These are phyloP conservation scores for Idaea aversata DNA, from an alignment of 2,888 invertebrate genomes.

Conservation along the genomic window DNA sequence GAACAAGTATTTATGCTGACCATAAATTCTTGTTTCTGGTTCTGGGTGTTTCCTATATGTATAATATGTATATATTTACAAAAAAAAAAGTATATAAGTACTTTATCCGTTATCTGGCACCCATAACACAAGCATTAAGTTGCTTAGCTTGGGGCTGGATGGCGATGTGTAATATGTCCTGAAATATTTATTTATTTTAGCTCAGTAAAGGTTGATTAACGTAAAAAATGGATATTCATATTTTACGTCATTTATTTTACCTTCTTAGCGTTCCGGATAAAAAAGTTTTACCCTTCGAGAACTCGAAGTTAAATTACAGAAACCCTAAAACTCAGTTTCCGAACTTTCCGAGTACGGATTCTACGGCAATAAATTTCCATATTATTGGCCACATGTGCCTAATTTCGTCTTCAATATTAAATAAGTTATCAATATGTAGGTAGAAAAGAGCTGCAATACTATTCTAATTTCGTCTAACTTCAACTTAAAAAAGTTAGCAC, in stretches of 20 bases:
- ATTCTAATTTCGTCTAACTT: not conserved
- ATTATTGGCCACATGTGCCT: not conserved
- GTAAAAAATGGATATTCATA: not conserved
- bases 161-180: too few species aligned
- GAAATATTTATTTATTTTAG: too few species aligned
- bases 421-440: not conserved
- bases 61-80: too few species aligned
- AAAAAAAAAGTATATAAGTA: too few species aligned
- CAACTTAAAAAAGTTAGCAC: not conserved
- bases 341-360: not conserved
- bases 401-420: not conserved
- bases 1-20: too few species aligned
- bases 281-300: not conserved
- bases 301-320: not conserved
- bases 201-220: too few species aligned
- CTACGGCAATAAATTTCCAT: not conserved
- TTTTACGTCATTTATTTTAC: not conserved
- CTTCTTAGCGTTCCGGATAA: not conserved
- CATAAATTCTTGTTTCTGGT: too few species aligned
- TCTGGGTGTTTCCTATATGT: too few species aligned
- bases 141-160: too few species aligned
- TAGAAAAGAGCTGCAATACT: not conserved
- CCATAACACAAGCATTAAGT: too few species aligned
- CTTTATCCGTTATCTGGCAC: too few species aligned
- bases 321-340: not conserved